Percentiles rank a stretch among this genome's conserved stretches.
phyloP scores from a whole-genome alignment of 2,888 invertebrate species.

The Limenitis camilla region DNA sequence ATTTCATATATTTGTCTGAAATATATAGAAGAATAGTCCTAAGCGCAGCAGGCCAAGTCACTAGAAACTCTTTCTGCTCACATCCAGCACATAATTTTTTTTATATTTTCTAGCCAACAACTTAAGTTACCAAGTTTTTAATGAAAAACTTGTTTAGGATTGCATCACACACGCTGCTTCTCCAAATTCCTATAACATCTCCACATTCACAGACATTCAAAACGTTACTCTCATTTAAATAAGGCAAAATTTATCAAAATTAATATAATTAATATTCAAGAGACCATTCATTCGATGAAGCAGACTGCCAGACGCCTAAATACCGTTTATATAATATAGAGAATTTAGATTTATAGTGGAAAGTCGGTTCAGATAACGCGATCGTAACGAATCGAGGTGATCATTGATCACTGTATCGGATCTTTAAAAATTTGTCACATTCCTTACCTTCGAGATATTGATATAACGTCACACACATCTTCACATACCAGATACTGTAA shows the following conservation, averaged over 20 bases:
- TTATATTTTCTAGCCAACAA: too few species aligned
- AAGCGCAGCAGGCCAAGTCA: too few species aligned
- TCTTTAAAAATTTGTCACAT: constrained; percentile 4
- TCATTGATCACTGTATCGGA: background rate
- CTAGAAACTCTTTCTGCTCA: too few species aligned
- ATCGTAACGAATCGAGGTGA: background rate
- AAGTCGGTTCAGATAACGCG: constrained; percentile 3
- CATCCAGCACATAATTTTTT: too few species aligned
- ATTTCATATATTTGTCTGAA: too few species aligned
- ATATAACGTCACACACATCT: background rate
- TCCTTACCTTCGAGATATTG: constrained; percentile 3
- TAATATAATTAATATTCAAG: background rate
- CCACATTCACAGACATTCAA: background rate
- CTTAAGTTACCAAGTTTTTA: too few species aligned
- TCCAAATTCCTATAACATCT: background rate
- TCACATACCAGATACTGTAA: background rate
- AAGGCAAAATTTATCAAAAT: constrained; percentile 2
- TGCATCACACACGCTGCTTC: background rate
- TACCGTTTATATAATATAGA: constrained; percentile 11
- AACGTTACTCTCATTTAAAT: constrained; percentile 1
- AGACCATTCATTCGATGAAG: background rate
- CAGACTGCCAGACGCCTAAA: constrained; percentile 20
- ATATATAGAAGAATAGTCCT: too few species aligned
- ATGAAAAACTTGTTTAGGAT: background rate
- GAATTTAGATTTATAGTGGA: constrained; percentile 17